Percentiles rank a stretch among this genome's conserved stretches.
Conservation (phyloP, 2,888 invertebrate species). For the Nomada goodeniana region DNA sequence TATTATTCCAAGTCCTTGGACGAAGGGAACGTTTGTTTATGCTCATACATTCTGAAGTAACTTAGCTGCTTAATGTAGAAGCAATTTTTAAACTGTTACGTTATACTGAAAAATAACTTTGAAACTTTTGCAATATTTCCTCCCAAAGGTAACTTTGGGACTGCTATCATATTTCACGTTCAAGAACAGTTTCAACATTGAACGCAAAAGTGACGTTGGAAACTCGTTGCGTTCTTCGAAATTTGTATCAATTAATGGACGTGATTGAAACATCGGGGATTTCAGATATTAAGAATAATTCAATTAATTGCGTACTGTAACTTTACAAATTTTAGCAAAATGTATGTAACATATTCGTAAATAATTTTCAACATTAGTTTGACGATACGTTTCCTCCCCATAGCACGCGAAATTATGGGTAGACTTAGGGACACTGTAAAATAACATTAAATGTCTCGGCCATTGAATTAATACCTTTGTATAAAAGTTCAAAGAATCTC, state of each 20-base stretch:
- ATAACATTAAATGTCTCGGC: too few species aligned
- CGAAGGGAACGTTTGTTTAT: not conserved
- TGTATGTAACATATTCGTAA: too few species aligned
- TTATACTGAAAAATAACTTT: slow-evolving; percentile 11
- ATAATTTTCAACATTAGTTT: not conserved
- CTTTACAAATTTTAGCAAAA: not conserved
- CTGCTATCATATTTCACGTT: slow-evolving; percentile 28
- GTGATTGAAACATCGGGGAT: not conserved
- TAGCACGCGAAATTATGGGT: too few species aligned
- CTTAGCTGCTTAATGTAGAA: not conserved
- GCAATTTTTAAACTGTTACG: not conserved
- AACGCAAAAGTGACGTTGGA: slow-evolving; percentile 21
- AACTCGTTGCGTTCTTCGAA: not conserved
- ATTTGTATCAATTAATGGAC: not conserved
- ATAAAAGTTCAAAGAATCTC: too few species aligned
- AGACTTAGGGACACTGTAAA: too few species aligned
- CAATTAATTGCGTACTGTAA: not conserved
- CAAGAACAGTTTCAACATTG: slow-evolving; percentile 13
- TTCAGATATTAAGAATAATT: not conserved
- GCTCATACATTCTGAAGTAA: not conserved
- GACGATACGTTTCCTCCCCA: too few species aligned
- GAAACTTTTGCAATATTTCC: slow-evolving; percentile 18
- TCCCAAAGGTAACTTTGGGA: slow-evolving; percentile 8
- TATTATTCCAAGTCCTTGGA: not conserved
- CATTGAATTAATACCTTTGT: too few species aligned